Conservation (phyloP, 2,797 vertebrate species). For the Lepilemur ruficaudatus region DNA sequence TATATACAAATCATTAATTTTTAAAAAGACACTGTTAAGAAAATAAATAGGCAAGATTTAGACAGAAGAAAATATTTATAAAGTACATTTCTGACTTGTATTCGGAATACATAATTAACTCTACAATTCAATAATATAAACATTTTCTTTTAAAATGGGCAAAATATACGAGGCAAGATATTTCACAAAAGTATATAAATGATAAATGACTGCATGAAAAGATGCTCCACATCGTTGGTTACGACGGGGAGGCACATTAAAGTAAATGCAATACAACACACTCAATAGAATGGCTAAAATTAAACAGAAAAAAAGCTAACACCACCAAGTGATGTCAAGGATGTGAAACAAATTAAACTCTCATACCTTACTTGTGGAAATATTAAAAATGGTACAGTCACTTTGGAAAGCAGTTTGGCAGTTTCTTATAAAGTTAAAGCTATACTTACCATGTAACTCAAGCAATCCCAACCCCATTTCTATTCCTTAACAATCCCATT, state of each 20-base stretch:
- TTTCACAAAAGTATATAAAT: background rate
- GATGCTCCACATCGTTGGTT: background rate
- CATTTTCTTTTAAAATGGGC: constrained; percentile 4
- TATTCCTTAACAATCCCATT: background rate
- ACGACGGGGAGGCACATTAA: background rate
- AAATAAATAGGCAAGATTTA: constrained; percentile 14
- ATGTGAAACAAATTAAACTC: background rate
- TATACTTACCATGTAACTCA: background rate
- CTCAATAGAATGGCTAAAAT: background rate
- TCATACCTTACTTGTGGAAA: background rate
- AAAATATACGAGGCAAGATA: background rate
- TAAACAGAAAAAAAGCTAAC: background rate
- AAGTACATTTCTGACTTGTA: background rate
- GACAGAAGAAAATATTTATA: background rate
- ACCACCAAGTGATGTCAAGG: background rate
- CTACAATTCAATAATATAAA: background rate
- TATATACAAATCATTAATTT: background rate
- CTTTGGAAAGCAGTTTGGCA: background rate
- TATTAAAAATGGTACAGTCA: background rate
- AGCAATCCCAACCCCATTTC: background rate
- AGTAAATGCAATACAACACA: background rate
- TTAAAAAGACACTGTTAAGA: background rate
- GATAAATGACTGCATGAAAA: background rate
- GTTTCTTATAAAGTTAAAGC: background rate
- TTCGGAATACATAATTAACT: background rate